A percentile compares a stretch with the other conserved stretches of the same genome.
phyloP scores from a whole-genome alignment of 2,797 vertebrate genomes.

The Cossypha polioptera region DNA sequence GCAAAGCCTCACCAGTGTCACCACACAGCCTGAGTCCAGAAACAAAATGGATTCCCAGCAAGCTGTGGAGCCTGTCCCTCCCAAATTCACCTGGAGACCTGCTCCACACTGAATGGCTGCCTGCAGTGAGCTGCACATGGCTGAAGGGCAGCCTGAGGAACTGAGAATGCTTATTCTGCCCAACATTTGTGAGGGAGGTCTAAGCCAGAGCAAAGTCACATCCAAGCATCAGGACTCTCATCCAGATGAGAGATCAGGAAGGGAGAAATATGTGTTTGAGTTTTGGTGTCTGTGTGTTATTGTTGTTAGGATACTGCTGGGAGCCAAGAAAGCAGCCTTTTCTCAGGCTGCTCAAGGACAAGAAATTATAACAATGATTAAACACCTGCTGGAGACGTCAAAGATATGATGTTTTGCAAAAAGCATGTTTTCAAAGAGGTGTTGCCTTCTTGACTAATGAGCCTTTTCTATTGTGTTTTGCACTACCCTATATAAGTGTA shows the following conservation, averaged over 20 bases:
- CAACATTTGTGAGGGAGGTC: neutral
- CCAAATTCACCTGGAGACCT: neutral
- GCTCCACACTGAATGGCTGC: neutral
- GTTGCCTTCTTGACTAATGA: no score
- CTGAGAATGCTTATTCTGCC: neutral
- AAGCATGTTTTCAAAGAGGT: no score
- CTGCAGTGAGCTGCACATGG: neutral
- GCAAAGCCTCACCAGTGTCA: neutral
- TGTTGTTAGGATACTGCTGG: no score
- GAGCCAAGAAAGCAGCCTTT: no score
- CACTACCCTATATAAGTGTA: no score
- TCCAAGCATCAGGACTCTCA: neutral
- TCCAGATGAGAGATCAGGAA: neutral
- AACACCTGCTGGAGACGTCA: no score
- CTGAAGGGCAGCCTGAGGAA: neutral
- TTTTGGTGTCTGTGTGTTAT: neutral
- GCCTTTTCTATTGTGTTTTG: no score
- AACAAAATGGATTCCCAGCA: neutral
- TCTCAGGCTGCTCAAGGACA: no score
- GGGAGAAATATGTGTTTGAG: neutral
- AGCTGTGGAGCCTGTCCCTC: neutral
- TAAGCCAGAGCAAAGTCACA: neutral
- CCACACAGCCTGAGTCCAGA: neutral
- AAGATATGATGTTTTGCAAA: no score
- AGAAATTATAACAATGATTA: no score